Base-by-base conservation (phyloP, 2,113 vertebrate species). In the Riparia riparia region DNA sequence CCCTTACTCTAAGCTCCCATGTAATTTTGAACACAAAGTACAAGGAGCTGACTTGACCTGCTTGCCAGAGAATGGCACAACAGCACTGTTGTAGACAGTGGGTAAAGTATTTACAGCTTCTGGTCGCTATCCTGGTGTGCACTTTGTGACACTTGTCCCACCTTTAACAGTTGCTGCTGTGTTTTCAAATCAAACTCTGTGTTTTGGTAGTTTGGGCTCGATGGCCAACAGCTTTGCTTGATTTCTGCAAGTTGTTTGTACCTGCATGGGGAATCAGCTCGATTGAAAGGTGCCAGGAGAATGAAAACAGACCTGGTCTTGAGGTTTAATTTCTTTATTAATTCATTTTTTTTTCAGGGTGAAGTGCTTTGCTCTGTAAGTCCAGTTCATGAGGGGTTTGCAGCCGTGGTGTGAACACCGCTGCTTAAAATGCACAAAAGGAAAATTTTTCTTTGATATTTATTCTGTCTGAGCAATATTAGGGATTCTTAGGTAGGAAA, bases 51-150 rank as follows among this genome's bases (percentile, higher is more conserved):
- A 54, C 63, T 72, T 28, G 78, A 45, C 49, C 57, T 68, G 73
- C 89, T 51, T 72, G 81, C 87, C 87, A 64, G 89, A 42, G 89
- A 66, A 45, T 5, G 61, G 89, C 94, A 89, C 93, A 93, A 21
- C 65, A 82, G 83, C 73, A 2, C 77, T 47, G 86, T 65, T 89
- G 89, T 66, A 51, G 91, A n/a, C 73, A 26, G 69, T 32, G 6
- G 61, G 91, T 65, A 17, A 78, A 71, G 83, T 47, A 82, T 96
- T 96, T 91, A 80, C 91, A 89, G 12, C 87, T 82, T 17, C 94
- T 82, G 9, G 1, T 77, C 0, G 7, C 79, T 94, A 5, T 89
- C 91, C 95, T 74, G 21, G 61, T 1, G 25, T 93, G 94, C 90
- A 45, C 95, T 93, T 79, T 69, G 89, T 76, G 89, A 47, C 74